phyloP scores from a whole-genome alignment of 2,797 vertebrate species.

The Gobionotothen gibberifrons region DNA sequence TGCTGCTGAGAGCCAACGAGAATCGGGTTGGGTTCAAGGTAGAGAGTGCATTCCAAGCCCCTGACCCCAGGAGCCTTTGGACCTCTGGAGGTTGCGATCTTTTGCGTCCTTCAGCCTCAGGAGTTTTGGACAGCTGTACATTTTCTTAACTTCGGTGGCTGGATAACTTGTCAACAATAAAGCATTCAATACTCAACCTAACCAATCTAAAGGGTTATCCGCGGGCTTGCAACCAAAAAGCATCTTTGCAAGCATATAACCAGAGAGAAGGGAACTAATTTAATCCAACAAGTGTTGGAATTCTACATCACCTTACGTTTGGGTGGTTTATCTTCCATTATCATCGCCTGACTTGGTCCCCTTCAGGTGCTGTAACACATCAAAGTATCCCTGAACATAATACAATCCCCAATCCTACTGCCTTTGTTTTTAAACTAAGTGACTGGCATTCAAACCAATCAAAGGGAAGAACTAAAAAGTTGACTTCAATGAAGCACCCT shows the following conservation, averaged over 20 bases:
- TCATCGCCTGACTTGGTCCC: background rate
- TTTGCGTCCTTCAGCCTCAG: background rate
- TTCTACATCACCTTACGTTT: background rate
- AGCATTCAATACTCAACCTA: background rate
- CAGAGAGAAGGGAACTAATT: background rate
- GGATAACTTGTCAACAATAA: background rate
- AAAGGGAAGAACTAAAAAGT: conserved; percentile 9
- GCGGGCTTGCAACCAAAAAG: background rate
- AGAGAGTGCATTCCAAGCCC: conserved; percentile 17
- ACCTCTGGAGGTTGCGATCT: background rate
- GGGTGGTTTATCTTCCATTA: background rate
- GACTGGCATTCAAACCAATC: background rate
- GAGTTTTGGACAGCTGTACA: background rate
- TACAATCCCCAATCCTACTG: background rate
- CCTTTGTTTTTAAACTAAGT: conserved; percentile 2
- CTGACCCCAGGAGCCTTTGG: conserved; percentile 2
- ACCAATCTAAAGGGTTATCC: background rate
- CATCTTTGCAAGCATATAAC: background rate
- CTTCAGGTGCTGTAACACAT: background rate
- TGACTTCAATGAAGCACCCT: background rate
- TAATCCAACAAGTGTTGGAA: background rate
- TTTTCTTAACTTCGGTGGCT: background rate
- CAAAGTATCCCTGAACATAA: conserved; percentile 3
- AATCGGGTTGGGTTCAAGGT: conserved; percentile 4
- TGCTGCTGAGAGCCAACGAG: background rate